phyloP scores from a whole-genome alignment of 2,888 invertebrate species.

The Leptinotarsa tumamoca region DNA sequence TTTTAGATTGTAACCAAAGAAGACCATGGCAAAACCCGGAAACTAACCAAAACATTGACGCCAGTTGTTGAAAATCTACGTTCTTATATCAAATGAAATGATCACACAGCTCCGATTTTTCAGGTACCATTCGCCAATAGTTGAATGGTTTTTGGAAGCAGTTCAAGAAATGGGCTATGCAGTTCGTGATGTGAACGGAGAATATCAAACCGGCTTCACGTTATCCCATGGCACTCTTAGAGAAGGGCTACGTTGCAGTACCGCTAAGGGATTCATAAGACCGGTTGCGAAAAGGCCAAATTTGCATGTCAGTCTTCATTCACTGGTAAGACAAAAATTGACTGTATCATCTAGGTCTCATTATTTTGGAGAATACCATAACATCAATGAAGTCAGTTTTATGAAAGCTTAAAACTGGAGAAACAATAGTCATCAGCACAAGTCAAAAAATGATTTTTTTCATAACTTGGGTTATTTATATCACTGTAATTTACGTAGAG shows the following conservation, averaged over 20 bases:
- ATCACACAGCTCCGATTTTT: background rate
- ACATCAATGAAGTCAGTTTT: background rate
- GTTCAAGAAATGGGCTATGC: slow-evolving; percentile 78
- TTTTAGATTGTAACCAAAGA: no score
- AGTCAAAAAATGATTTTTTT: no score
- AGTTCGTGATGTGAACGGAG: slow-evolving; percentile 81
- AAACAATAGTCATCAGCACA: no score
- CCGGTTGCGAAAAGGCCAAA: slow-evolving; percentile 74
- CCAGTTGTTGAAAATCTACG: no score
- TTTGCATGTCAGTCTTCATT: slow-evolving; percentile 71
- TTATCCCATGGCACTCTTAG: slow-evolving; percentile 82
- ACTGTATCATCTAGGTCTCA: no score
- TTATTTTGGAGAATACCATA: no score
- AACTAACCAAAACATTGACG: no score
- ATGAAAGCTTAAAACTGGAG: background rate
- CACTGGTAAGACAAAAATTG: slow-evolving; percentile 41
- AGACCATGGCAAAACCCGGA: no score
- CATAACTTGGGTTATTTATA: no score
- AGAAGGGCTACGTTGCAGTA: slow-evolving; percentile 84
- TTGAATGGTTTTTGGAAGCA: slow-evolving; percentile 77
- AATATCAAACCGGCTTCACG: slow-evolving; percentile 82
- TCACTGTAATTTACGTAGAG: no score
- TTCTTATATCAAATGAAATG: no score
- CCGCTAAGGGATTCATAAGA: slow-evolving; percentile 82
- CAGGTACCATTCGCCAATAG: slow-evolving; percentile 77